These are phyloP conservation scores for Cryptophagus acutangulus DNA, from an alignment of 2,888 invertebrate species.

Conservation along the genomic window DNA sequence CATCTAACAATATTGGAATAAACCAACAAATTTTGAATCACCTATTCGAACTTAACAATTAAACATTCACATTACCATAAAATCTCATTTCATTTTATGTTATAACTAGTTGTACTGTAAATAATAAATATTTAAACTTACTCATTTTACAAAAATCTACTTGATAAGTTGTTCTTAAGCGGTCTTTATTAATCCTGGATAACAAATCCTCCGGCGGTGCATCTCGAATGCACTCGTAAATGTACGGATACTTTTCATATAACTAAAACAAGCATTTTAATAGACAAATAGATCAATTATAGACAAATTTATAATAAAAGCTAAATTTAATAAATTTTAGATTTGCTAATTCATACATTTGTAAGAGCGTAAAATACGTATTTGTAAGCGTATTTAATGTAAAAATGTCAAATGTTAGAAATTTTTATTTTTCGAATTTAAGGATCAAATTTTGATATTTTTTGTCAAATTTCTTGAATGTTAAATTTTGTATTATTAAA, in stretches of 20 bases:
- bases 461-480: too few species aligned
- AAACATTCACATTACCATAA: background rate
- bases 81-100: background rate
- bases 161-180: conserved; percentile 60
- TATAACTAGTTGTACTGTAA: background rate
- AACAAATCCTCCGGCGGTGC: conserved; percentile 56
- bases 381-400: too few species aligned
- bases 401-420: too few species aligned
- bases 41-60: background rate
- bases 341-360: too few species aligned
- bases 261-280: conserved; percentile 53
- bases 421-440: too few species aligned
- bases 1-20: too few species aligned
- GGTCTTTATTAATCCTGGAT: conserved; percentile 57
- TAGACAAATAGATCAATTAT: too few species aligned
- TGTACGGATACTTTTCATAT: conserved; percentile 60
- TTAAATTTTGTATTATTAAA: too few species aligned
- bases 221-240: conserved; percentile 58
- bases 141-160: conserved; percentile 54
- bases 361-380: too few species aligned
- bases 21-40: background rate
- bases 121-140: conserved; percentile 25
- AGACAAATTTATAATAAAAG: too few species aligned
- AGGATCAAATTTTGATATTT: too few species aligned
- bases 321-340: too few species aligned